phyloP scores from a whole-genome alignment of 2,888 invertebrate species.

The Machimus rusticus region DNA sequence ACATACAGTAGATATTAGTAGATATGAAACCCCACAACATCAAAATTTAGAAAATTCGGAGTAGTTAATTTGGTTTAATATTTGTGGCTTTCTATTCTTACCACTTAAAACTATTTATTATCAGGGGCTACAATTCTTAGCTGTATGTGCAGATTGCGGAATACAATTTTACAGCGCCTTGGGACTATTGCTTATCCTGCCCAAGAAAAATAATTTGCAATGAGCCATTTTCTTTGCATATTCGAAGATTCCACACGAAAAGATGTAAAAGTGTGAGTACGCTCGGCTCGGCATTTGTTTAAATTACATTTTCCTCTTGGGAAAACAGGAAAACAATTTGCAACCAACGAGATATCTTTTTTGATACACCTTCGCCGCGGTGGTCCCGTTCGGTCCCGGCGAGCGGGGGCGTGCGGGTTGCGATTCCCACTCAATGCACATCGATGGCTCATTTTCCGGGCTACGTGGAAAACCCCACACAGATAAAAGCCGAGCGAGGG shows the following conservation, averaged over 20 bases:
- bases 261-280: not conserved
- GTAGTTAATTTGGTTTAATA: no score
- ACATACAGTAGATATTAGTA: no score
- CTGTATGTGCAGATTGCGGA: not conserved
- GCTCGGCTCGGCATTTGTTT: conserved; percentile 31
- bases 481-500: conserved; percentile 35
- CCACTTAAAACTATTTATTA: not conserved
- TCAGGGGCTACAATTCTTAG: not conserved
- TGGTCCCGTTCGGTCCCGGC: not conserved
- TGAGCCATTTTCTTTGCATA: not conserved
- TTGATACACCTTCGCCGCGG: conserved; percentile 23
- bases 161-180: not conserved
- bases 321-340: conserved; percentile 48
- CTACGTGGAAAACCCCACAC: conserved; percentile 31
- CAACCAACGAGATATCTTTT: conserved; percentile 44
- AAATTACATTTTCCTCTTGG: conserved; percentile 48
- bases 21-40: no score
- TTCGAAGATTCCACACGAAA: not conserved
- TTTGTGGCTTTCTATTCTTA: no score
- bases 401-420: not conserved
- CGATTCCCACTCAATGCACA: conserved; percentile 37
- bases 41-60: no score
- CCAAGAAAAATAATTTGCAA: not conserved
- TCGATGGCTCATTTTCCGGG: conserved; percentile 30
- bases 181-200: not conserved